These are phyloP conservation scores for Centroberyx gerrardi DNA, from an alignment of 2,797 vertebrate genomes.

Conservation along the genomic window DNA sequence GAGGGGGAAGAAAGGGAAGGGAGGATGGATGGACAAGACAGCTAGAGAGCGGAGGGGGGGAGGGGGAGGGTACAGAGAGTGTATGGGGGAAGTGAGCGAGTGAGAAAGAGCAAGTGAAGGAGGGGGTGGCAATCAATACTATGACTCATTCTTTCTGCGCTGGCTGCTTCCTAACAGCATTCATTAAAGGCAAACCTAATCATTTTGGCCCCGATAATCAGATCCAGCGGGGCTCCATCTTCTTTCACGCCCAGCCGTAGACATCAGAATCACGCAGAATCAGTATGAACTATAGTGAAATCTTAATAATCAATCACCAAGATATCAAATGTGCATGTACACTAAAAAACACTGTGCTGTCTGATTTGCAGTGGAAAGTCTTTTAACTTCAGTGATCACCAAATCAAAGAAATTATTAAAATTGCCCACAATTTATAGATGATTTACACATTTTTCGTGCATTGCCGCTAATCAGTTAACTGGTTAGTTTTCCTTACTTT, in stretches of 20 bases:
- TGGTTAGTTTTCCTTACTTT: too few species aligned
- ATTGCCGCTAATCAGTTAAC: too few species aligned
- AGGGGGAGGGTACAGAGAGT: background rate
- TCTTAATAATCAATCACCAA: too few species aligned
- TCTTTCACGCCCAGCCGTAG: conserved; percentile 38
- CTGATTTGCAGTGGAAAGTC: too few species aligned
- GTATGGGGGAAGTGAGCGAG: conserved; percentile 18
- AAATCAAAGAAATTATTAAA: too few species aligned
- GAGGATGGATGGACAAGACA: background rate
- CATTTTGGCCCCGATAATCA: conserved; percentile 79
- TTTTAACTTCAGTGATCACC: too few species aligned
- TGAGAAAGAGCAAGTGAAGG: conserved; percentile 12
- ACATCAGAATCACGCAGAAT: conserved; percentile 37
- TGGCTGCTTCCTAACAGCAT: conserved; percentile 84
- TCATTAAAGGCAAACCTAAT: conserved; percentile 86
- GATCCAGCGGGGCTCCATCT: conserved; percentile 71
- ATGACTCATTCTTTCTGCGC: conserved; percentile 86
- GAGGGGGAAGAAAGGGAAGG: background rate
- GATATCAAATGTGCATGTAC: too few species aligned
- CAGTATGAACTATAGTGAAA: too few species aligned
- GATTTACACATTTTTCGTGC: too few species aligned
- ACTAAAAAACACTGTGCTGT: too few species aligned
- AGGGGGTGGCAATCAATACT: conserved; percentile 78
- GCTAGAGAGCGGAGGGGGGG: background rate
- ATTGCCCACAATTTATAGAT: too few species aligned